These are phyloP conservation scores for Megamerina dolium DNA, from an alignment of 2,888 invertebrate species.

Conservation along the genomic window DNA sequence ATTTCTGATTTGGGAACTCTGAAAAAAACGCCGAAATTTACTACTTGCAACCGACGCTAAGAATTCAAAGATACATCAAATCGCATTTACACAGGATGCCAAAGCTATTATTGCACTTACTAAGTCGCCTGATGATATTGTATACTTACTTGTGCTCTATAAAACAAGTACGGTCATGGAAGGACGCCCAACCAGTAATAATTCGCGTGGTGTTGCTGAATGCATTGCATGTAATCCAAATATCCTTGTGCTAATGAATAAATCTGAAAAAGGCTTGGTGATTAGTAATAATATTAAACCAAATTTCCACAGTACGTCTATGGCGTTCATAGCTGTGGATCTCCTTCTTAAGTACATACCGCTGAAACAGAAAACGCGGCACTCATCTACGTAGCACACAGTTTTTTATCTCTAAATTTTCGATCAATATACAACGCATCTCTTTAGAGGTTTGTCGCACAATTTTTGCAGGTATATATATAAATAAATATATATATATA, in stretches of 20 bases:
- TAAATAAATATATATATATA: no score
- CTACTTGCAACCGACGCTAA: constrained; percentile 56
- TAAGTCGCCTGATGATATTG: constrained; percentile 62
- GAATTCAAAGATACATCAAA: constrained; percentile 25
- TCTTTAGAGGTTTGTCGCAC: no score
- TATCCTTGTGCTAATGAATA: constrained; percentile 61
- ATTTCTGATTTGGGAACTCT: constrained; percentile 66
- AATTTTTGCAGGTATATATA: no score
- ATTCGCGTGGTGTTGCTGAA: constrained; percentile 35
- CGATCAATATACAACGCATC: no score
- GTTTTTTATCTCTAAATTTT: no score
- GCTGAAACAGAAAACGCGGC: no score
- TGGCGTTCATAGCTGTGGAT: constrained; percentile 79
- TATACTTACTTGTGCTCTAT: constrained; percentile 71
- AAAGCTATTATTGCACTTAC: constrained; percentile 74
- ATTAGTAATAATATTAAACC: constrained; percentile 75
- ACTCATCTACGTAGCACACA: no score
- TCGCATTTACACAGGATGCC: constrained; percentile 67
- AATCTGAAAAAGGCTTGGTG: constrained; percentile 57
- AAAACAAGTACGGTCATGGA: constrained; percentile 52
- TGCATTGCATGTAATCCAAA: constrained; percentile 54
- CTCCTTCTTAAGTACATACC: no score
- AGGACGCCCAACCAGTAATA: constrained; percentile 34
- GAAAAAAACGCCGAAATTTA: constrained; percentile 61
- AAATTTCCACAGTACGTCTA: constrained; percentile 64